Evolutionary conservation across 2,113 vertebrate genomes (phyloP), one percentile per base, ranked within the genome.

Genomic region (Sinocyclocheilus grahami): DNA sequence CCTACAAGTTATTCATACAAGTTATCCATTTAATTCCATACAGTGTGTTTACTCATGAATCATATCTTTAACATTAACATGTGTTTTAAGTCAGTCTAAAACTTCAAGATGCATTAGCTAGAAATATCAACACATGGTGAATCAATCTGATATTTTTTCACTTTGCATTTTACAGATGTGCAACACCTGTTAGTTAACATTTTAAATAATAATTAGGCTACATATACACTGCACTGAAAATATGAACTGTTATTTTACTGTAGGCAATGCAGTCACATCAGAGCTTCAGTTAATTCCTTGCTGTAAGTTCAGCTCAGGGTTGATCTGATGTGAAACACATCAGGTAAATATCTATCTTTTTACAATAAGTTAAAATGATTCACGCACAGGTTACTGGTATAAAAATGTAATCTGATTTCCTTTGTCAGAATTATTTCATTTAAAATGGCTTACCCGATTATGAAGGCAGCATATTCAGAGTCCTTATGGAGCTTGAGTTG

Each of bases 401-500:
- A 60, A 62, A 79, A 60, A 60, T 60, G 1, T 22, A 58, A 58
- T 51, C 53, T 58, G 10, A 78, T 33, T 33, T 51, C 27, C 18
- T 78, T 58, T 53, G 74, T 53, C 46, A 13, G 8, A 78, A 33
- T 33, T 18, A 7, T 60, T 62, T 60, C 18, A 60, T 79, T 76
- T 76, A 51, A 24, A n/a, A 63, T 3, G 10, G 55, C 55, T 63
- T 42, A 80, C 58, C 10, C n/a, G 22, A 75, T 48, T 75, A 74
- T 74, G 39, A 46, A 39, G 10, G 11, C 11, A 20, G 71, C 22
- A 74, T 74, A 46, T 74, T 42, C 71, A 13, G 71, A 74, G 71
- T 74, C 11, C 71, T 74, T 24, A 22, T 46, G 46, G 74, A 48
- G 74, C 24, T 58, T 78, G 27, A 53, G 75, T 18, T 77, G 75